Conservation (phyloP, 2,113 vertebrate genomes). For the Ranitomeya variabilis region DNA sequence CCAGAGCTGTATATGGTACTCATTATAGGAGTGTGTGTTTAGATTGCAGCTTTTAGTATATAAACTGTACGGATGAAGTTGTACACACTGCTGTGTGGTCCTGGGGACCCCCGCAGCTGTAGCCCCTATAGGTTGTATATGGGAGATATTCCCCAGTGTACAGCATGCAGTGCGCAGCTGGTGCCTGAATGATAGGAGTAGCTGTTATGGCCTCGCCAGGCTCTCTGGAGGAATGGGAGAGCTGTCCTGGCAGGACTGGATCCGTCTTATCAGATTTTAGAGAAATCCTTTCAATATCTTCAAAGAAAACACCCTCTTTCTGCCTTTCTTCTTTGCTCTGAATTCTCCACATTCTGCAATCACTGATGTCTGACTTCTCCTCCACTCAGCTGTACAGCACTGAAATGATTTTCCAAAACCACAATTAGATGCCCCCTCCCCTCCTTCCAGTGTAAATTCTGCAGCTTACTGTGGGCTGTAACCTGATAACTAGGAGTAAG, state of each 20-base stretch:
- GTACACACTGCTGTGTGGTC: conserved; percentile 39
- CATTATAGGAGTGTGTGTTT: neutral
- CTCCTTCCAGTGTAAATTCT: conserved; percentile 10
- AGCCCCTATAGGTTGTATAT: neutral
- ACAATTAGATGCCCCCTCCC: neutral
- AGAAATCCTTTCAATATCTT: conserved; percentile 8
- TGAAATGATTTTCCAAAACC: conserved; percentile 29
- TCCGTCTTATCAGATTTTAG: conserved; percentile 32
- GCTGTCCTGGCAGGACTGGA: neutral
- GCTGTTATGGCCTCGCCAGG: neutral
- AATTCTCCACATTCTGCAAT: conserved; percentile 25
- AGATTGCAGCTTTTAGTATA: neutral
- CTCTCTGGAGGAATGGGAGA: neutral
- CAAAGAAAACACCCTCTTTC: conserved; percentile 1
- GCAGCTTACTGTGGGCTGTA: conserved; percentile 33
- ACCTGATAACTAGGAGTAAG: conserved; percentile 3
- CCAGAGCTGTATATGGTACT: neutral
- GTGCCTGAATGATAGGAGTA: neutral
- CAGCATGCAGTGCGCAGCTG: neutral
- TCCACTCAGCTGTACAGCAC: conserved; percentile 20
- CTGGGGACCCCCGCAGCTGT: neutral
- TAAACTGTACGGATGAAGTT: neutral
- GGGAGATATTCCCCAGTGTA: neutral
- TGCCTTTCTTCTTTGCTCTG: conserved; percentile 14
- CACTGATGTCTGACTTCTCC: neutral